These are phyloP conservation scores for Gouania willdenowi DNA, from an alignment of 2,797 vertebrate genomes.

Conservation along the genomic window DNA sequence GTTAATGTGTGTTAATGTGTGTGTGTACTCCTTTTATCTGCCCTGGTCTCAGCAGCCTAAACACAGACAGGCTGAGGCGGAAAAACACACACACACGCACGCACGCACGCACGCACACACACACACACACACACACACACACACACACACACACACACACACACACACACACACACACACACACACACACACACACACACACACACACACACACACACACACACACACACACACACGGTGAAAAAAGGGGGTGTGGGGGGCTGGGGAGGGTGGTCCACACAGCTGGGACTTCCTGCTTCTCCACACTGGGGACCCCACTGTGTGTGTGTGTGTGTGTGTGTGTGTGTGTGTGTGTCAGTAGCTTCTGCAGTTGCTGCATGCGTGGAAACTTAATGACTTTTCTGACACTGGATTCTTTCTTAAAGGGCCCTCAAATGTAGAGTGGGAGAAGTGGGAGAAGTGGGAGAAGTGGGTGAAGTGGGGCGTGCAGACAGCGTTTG, in stretches of 20 bases:
- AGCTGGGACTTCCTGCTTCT: constrained; percentile 72
- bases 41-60: no score
- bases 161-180: no score
- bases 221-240: constrained; percentile 28
- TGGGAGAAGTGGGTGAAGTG: not conserved
- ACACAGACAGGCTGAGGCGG: no score
- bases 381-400: not conserved
- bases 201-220: constrained; percentile 19
- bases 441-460: not conserved
- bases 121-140: no score
- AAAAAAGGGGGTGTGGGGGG: no score
- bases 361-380: not conserved
- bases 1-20: not conserved
- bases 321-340: constrained; percentile 21
- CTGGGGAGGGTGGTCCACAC: constrained; percentile 63
- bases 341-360: constrained; percentile 3
- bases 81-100: no score
- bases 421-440: not conserved
- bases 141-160: no score
- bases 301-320: constrained; percentile 45
- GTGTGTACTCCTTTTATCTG: no score
- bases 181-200: constrained; percentile 16
- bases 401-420: not conserved
- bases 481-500: not conserved
- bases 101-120: no score